Evolutionary conservation across 2,888 invertebrate species (phyloP).

Genomic region (Drosophila paranaensis): DNA sequence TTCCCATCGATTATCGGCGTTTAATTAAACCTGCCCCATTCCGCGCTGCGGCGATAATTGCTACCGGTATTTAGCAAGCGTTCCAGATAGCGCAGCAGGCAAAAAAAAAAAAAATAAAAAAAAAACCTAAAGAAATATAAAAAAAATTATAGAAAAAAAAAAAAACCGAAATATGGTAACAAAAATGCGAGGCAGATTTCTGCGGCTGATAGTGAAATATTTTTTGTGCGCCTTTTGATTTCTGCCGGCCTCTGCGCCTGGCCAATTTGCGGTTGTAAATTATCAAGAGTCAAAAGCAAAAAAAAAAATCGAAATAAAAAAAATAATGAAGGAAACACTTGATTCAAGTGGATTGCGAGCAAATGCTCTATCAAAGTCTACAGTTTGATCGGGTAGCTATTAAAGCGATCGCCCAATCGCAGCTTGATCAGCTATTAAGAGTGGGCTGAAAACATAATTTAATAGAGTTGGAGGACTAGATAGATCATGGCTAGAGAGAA

Average conservation of each 20-base stretch:
- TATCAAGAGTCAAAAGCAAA: slow-evolving; percentile 46
- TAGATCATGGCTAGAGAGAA: not conserved
- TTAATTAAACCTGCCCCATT: slow-evolving; percentile 63
- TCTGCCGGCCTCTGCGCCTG: slow-evolving; percentile 57
- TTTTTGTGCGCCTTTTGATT: slow-evolving; percentile 61
- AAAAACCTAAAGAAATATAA: slow-evolving; percentile 16
- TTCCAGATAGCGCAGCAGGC: slow-evolving; percentile 55
- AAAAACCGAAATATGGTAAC: slow-evolving; percentile 38
- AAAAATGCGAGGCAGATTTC: slow-evolving; percentile 66
- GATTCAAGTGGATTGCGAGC: slow-evolving; percentile 21
- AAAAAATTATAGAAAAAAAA: slow-evolving; percentile 25
- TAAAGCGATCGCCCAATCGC: slow-evolving; percentile 19
- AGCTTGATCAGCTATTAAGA: slow-evolving; percentile 3
- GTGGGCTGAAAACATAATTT: slow-evolving; percentile 16
- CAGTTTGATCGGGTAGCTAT: slow-evolving; percentile 27
- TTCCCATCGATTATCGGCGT: slow-evolving; percentile 73
- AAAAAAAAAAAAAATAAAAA: slow-evolving; percentile 25
- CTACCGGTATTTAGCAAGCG: slow-evolving; percentile 77
- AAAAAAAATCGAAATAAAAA: slow-evolving; percentile 15
- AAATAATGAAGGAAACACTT: slow-evolving; percentile 40
- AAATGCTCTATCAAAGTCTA: slow-evolving; percentile 33
- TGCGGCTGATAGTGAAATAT: slow-evolving; percentile 63
- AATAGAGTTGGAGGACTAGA: not conserved
- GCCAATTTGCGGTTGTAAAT: slow-evolving; percentile 74
- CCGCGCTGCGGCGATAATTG: slow-evolving; percentile 53